phyloP scores from a whole-genome alignment of 2,113 vertebrate species.

The Thalassarche chlororhynchos region DNA sequence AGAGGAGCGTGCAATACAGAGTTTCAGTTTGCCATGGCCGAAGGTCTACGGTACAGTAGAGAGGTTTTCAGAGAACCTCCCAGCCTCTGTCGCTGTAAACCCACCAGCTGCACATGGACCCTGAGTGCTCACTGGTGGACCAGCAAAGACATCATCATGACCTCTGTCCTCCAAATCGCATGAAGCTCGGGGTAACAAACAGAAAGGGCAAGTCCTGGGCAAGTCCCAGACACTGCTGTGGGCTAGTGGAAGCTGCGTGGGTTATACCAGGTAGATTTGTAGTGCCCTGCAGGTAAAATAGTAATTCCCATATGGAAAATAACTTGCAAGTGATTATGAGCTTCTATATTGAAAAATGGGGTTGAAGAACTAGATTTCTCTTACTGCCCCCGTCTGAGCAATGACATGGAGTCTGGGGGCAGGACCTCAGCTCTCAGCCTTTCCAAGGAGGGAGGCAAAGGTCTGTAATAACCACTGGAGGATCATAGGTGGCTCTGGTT shows the following conservation, averaged over 20 bases:
- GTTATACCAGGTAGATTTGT: not conserved
- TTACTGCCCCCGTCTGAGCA: not conserved
- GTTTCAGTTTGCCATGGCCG: not conserved
- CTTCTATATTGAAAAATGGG: not conserved
- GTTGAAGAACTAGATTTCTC: not conserved
- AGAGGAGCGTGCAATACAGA: not conserved
- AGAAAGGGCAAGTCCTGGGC: not conserved
- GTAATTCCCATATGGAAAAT: not conserved
- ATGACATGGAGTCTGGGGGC: not conserved
- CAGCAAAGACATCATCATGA: not conserved
- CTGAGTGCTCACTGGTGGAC: not conserved
- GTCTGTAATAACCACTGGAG: not conserved
- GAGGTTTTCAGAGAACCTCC: not conserved
- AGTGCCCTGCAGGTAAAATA: not conserved
- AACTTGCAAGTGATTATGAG: not conserved
- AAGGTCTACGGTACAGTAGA: not conserved
- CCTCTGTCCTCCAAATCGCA: not conserved
- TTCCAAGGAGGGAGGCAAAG: not conserved
- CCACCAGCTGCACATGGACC: not conserved
- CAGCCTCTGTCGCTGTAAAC: not conserved
- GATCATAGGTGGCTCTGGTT: not conserved
- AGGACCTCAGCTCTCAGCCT: not conserved
- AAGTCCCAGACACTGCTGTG: not conserved
- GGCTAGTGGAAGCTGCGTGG: not conserved
- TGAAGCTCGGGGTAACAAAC: fast-evolving